Percentiles rank a stretch among this genome's conserved stretches.
Evolutionary conservation across 2,113 vertebrate species (phyloP).

Genomic region (Scomber japonicus): DNA sequence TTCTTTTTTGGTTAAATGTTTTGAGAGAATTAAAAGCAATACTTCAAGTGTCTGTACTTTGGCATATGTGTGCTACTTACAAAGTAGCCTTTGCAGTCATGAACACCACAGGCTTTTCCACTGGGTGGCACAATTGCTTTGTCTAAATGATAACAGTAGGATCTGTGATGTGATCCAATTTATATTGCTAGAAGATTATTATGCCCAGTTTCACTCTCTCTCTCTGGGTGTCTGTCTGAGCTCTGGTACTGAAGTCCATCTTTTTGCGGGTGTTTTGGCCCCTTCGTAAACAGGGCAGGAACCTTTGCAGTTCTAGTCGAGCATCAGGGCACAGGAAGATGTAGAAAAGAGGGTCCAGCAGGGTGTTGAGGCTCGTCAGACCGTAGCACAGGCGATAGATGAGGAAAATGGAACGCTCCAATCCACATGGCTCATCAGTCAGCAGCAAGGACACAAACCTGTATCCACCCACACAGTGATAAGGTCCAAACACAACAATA

Average conservation of each 20-base stretch:
- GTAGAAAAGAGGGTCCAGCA: constrained; percentile 87
- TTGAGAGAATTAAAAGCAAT: not conserved
- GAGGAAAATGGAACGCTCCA: constrained; percentile 83
- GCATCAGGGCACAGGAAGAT: constrained; percentile 85
- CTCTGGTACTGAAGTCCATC: constrained; percentile 43
- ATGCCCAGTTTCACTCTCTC: constrained; percentile 34
- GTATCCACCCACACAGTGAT: constrained; percentile 85
- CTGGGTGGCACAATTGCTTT: constrained; percentile 48
- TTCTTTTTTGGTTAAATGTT: too few relatives aligned
- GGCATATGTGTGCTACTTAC: too few relatives aligned
- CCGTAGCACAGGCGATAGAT: constrained; percentile 85
- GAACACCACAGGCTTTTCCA: constrained; percentile 34
- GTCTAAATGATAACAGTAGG: not conserved
- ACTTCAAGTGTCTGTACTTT: not conserved
- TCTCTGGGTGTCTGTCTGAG: constrained; percentile 11
- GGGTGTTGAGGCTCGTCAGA: constrained; percentile 86
- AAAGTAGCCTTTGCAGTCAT: too few relatives aligned
- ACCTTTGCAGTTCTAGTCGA: constrained; percentile 80
- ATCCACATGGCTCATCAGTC: constrained; percentile 74
- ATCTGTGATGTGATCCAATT: not conserved
- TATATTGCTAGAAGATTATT: constrained; percentile 38
- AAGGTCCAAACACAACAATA: constrained; percentile 84
- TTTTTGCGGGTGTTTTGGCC: constrained; percentile 38
- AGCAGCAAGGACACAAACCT: constrained; percentile 82
- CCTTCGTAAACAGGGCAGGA: constrained; percentile 75